Evolutionary conservation across 1,140 invertebrate genomes (phyloP), one percentile per base, ranked within the genome.

Genomic region (Homarus americanus): DNA sequence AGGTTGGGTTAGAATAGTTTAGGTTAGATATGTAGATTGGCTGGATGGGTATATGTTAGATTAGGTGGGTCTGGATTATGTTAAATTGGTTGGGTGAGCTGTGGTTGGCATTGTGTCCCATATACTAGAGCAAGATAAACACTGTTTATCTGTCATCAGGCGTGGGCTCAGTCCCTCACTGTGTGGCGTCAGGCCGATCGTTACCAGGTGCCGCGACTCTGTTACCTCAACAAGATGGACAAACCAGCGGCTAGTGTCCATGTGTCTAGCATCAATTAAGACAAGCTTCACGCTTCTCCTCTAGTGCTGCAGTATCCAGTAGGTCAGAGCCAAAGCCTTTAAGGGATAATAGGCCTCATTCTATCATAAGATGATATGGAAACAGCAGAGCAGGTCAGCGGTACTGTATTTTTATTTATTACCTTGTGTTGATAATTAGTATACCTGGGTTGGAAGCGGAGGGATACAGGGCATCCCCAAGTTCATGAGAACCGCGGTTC

Each of bases 221-320:
- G 98, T 63, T 99, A 97, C 94, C 95, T 98, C 0, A 99, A 99
- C 95, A 99, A 99, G 96, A 98, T 99, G 98, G 99, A 99, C 95
- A 96, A 99, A 93, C 90, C 94, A 0, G 96, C 97, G 93, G 97
- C 98, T 1, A 95, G 97, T 94, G 96, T 97, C 36, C 0, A 95
- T 95, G 88, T 98, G 97, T 93, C 93, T 99, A 12, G 92, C 95
- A 12, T 97, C 97, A 36, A 95, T 99, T 0, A 94, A 93, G 94
- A 96, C 0, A 98, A 98, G 94, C 95, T 99, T 3, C 95, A 96
- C 20, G 94, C 95, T 0, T 94, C 95, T 10, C 96, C 97, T 0
- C 93, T 99, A 36, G 95, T 96, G 28, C 92, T 98, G 7, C 98
- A 99, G 91, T 94, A 96, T 69, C 98, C 98, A 1, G 93, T 97